Percentiles rank a stretch among this genome's conserved stretches.
phyloP scores from a whole-genome alignment of 2,113 vertebrate genomes.

The Notarius quadriscutis region DNA sequence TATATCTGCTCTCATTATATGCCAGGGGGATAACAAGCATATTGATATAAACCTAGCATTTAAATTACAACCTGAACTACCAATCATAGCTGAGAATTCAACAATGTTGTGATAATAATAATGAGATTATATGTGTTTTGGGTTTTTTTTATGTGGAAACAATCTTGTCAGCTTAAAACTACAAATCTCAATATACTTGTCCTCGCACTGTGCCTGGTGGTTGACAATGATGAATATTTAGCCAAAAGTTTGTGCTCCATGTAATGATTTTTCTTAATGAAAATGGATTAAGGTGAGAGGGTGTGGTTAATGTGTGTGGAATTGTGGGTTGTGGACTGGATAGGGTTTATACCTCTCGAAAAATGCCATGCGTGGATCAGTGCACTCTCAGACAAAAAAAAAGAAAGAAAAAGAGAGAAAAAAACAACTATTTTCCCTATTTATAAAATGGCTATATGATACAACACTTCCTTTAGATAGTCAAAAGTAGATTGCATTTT shows the following conservation, averaged over 20 bases:
- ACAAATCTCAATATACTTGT: slow-evolving; percentile 34
- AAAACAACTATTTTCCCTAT: not conserved
- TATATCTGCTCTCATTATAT: no score
- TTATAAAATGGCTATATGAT: not conserved
- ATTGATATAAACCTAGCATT: not conserved
- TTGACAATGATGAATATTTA: slow-evolving; percentile 78
- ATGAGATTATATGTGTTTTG: not conserved
- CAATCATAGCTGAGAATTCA: not conserved
- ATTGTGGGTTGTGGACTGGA: slow-evolving; percentile 53
- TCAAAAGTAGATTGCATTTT: not conserved
- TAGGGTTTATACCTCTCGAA: slow-evolving; percentile 29
- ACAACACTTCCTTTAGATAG: not conserved
- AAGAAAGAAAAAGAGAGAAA: not conserved
- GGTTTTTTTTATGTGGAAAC: not conserved
- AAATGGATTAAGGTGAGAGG: slow-evolving; percentile 72
- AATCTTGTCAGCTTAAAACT: slow-evolving; percentile 22
- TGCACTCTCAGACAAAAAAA: slow-evolving; percentile 22
- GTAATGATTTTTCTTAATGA: slow-evolving; percentile 78
- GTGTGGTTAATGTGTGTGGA: slow-evolving; percentile 55
- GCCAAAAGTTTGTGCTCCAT: slow-evolving; percentile 76
- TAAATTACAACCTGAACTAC: not conserved
- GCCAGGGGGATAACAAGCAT: not conserved
- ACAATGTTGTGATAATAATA: not conserved
- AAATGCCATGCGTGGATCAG: slow-evolving; percentile 26
- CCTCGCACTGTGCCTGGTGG: slow-evolving; percentile 16